Percentiles rank a stretch among this genome's conserved stretches.
These are phyloP conservation scores for Pteria penguin DNA, from an alignment of 2,888 invertebrate species.

Conservation along the genomic window DNA sequence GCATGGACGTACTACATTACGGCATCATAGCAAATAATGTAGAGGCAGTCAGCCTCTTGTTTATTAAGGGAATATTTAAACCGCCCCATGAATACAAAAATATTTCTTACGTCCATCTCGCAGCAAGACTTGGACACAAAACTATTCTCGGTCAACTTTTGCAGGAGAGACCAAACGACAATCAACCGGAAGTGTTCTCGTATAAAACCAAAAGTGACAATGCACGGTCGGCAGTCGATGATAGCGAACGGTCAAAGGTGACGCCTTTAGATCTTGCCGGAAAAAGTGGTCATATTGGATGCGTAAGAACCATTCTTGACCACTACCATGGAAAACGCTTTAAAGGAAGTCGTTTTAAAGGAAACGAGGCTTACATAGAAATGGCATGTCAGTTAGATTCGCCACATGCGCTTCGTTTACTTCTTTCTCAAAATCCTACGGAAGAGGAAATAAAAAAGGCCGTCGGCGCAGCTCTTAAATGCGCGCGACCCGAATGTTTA, in stretches of 20 bases:
- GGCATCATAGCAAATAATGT: slow-evolving; percentile 69
- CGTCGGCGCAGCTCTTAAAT: slow-evolving; percentile 67
- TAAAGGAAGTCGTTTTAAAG: slow-evolving; percentile 32
- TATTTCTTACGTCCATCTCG: slow-evolving; percentile 72
- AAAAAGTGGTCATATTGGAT: slow-evolving; percentile 59
- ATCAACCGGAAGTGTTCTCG: slow-evolving; percentile 40
- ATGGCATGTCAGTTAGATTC: slow-evolving; percentile 69
- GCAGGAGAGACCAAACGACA: slow-evolving; percentile 65
- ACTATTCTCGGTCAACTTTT: slow-evolving; percentile 64
- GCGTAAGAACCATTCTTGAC: slow-evolving; percentile 67
- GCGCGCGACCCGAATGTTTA: slow-evolving; percentile 68
- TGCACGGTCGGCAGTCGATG: slow-evolving; percentile 32
- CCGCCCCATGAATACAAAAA: slow-evolving; percentile 60
- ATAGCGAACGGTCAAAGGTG: slow-evolving; percentile 38
- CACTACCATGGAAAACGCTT: slow-evolving; percentile 47
- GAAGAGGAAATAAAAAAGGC: slow-evolving; percentile 63
- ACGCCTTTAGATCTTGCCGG: slow-evolving; percentile 71
- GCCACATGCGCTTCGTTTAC: slow-evolving; percentile 61
- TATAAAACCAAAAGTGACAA: slow-evolving; percentile 21
- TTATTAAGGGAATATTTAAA: slow-evolving; percentile 67
- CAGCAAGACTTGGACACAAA: slow-evolving; percentile 66
- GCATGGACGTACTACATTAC: slow-evolving; percentile 71
- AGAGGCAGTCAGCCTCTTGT: slow-evolving; percentile 65
- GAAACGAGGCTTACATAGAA: slow-evolving; percentile 55
- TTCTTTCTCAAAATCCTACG: slow-evolving; percentile 57